Evolutionary conservation across 2,113 vertebrate species (phyloP), one percentile per base, ranked within the genome.

Genomic region (Rafetus swinhoei): DNA sequence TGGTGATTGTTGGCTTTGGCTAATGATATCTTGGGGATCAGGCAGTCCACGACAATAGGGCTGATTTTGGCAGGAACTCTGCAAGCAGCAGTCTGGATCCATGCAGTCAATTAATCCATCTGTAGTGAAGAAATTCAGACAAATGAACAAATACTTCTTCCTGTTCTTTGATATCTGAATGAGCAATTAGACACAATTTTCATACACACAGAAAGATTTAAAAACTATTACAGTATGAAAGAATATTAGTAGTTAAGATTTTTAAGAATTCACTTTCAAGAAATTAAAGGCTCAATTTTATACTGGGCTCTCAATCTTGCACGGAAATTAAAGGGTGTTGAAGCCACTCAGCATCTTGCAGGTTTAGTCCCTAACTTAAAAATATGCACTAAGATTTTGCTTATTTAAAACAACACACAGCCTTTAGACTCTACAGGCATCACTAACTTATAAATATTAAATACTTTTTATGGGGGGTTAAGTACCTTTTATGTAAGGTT

Each of bases 21-120:
- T 97, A 32, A 99, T 98, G 82, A 98, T 97, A 79, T 99, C 98
- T 53, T 98, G 97, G 91, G 99, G 99, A 97, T 99, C 99, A 6
- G 99, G 99, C 52, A 99, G 97, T 21, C 99, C 99, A 1, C 98
- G 99, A 94, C 99, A 99, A 62, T 98, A 99, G 85, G 98, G 98
- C 95, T 99, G 99, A 96, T 98, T 99, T 97, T 99, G 99, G 98
- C 99, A 99, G 95, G 98, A 98, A 62, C 98, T 98, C 95, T 99
- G 99, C 93, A 98, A 93, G 95, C 99, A 99, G 98, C 99, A 99
- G 95, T 99, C 99, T 21, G 99, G 99, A 94, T 99, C 99, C 99
- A 99, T 99, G 90, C 99, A 99, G 98, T 99, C 99, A 62, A 98
- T 95, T 45, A 99, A 98, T 54, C 99, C 99, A 96, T 99, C 99